A percentile compares a stretch with the other conserved stretches of the same genome.
These are phyloP conservation scores for Tupiocoris notatus DNA, from an alignment of 2,888 invertebrate genomes.

Conservation along the genomic window DNA sequence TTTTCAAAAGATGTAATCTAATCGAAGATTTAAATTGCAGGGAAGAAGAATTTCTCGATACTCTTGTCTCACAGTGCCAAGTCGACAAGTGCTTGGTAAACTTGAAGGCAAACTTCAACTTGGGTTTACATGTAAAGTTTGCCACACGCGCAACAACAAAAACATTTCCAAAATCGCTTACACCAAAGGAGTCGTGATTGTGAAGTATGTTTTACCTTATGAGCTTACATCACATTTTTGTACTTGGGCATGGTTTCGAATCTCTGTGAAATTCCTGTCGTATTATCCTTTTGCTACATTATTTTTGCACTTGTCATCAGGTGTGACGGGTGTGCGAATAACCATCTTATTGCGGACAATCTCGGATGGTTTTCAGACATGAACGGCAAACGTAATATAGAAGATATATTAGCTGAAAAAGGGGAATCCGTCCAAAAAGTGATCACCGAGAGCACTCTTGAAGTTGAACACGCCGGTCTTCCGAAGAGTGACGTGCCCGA, in stretches of 20 bases:
- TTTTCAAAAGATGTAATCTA: no score
- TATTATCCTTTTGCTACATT: no score
- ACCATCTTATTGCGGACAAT: conserved; percentile 95
- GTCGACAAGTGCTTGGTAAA: conserved; percentile 52
- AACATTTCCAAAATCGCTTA: conserved; percentile 83
- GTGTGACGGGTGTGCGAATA: conserved; percentile 82
- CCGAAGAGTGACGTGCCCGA: not conserved
- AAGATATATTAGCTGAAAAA: conserved; percentile 81
- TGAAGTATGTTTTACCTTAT: no score
- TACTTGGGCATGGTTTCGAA: no score
- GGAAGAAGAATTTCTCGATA: not conserved
- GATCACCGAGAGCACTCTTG: conserved; percentile 19
- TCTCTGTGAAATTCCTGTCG: no score
- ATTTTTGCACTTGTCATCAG: no score
- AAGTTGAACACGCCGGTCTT: conserved; percentile 20
- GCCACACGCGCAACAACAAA: conserved; percentile 72
- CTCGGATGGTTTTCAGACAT: conserved; percentile 89
- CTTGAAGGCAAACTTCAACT: conserved; percentile 66
- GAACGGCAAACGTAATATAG: conserved; percentile 76
- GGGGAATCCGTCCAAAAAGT: conserved; percentile 70
- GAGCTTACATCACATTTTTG: no score
- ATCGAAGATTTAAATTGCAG: no score
- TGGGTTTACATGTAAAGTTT: conserved; percentile 86
- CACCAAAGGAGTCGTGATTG: conserved; percentile 85
- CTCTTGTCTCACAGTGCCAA: not conserved